Percentiles rank a stretch among this genome's conserved stretches.
These are phyloP conservation scores for Chrysochloris asiatica DNA, from an alignment of 2,113 vertebrate species.

Conservation along the genomic window DNA sequence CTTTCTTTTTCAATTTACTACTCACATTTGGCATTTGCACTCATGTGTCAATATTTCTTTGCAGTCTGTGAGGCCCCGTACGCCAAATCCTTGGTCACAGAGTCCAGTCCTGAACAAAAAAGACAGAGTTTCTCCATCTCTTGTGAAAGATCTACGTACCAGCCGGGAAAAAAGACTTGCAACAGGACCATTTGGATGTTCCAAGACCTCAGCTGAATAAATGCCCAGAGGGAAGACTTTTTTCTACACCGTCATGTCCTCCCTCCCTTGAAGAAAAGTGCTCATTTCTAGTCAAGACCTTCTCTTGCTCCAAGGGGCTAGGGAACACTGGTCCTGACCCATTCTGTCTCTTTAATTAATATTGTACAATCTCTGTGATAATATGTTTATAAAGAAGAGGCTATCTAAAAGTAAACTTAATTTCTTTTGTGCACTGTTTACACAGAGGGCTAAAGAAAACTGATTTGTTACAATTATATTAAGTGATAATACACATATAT, in stretches of 20 bases:
- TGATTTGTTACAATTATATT: background rate
- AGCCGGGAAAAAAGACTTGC: constrained; percentile 50
- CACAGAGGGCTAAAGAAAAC: constrained; percentile 10
- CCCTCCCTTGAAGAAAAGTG: background rate
- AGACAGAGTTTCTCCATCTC: background rate
- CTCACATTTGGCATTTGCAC: background rate
- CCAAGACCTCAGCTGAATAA: background rate
- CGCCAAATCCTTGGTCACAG: constrained; percentile 62
- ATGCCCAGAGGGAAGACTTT: background rate
- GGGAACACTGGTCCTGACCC: background rate
- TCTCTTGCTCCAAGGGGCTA: background rate
- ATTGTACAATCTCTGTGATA: constrained; percentile 35
- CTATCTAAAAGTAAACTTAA: background rate
- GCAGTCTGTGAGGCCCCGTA: constrained; percentile 41
- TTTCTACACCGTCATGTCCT: background rate
- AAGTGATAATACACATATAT: background rate
- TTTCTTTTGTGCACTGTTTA: constrained; percentile 11
- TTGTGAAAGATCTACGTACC: constrained; percentile 59
- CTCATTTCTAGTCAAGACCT: background rate
- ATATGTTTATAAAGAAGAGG: constrained; percentile 54
- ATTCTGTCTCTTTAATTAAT: constrained; percentile 18
- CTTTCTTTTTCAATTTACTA: background rate
- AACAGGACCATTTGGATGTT: constrained; percentile 55
- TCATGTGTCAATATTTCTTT: constrained; percentile 64
- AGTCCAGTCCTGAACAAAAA: constrained; percentile 4